Base-by-base conservation (phyloP, 2,797 vertebrate species). In the Crenuchus spilurus region DNA sequence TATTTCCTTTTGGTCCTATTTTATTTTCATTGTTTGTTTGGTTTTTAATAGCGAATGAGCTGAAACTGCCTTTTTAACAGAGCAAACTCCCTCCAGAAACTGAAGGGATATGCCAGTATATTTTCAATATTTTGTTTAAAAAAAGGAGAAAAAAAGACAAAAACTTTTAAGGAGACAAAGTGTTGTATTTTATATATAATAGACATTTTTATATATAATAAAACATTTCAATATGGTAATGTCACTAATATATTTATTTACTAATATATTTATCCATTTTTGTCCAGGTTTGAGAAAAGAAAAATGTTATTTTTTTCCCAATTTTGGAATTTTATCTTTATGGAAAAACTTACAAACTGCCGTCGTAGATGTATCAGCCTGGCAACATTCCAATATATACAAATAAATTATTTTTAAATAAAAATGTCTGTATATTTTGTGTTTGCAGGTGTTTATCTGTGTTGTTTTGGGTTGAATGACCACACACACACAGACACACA, bases 241-340 rank as follows among this genome's bases (percentile, higher is more conserved):
- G 94, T 95, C 95, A 92, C 90, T 93, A 95, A 97, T 96, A 94
- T 98, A 98, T 98, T 98, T 98, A 98, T 98, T 98, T 98, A 95
- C 96, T 98, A 98, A 98, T 98, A 98, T 98, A 98, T 98, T 98
- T 98, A 98, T 98, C 96, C 95, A 94, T 82, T 80, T 78, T 91
- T 91, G 94, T 90, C 90, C 88, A 84, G 70, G 90, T 93, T 88
- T 94, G 90, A 90, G 76, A 93, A 83, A 79, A 88, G 86, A 84
- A 75, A 67, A 39, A 30, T 11, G 9, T 85, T 90, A 89, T 90
- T 87, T 92, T 61, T 28, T 68, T 69, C 52, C 64, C 69, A 61
- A 33, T 85, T 93, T 92, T 90, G 89, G 87, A 91, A 88, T 89
- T 87, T 77, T 89, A 74, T 91, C 86, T 88, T 85, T 88, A 87